A percentile compares a stretch with the other conserved stretches of the same genome.
These are phyloP conservation scores for Heterochromis multidens DNA, from an alignment of 2,113 vertebrate genomes.

Conservation along the genomic window DNA sequence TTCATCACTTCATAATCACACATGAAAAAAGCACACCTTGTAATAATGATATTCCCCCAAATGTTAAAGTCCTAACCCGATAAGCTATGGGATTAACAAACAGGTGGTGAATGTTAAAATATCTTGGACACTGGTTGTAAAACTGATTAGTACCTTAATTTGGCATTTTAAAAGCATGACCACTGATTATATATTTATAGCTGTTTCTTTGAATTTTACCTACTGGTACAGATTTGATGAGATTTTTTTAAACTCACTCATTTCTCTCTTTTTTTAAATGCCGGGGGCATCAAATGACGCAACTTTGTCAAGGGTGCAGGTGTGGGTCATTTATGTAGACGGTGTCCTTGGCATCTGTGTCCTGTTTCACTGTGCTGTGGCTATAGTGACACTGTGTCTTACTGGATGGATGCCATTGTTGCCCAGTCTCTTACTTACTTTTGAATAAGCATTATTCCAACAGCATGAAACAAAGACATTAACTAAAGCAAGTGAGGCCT, in stretches of 20 bases:
- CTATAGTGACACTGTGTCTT: neutral
- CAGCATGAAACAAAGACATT: too few relatives aligned
- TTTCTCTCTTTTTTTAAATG: neutral
- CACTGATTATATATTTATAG: neutral
- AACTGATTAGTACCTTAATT: neutral
- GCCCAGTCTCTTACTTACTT: too few relatives aligned
- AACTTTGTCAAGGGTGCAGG: neutral
- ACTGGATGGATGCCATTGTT: neutral
- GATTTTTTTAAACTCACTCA: neutral
- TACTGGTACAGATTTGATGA: neutral
- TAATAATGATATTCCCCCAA: slow-evolving; percentile 1
- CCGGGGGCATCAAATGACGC: neutral
- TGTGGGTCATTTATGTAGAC: neutral
- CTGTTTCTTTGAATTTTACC: neutral
- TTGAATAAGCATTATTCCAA: too few relatives aligned
- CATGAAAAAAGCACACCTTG: neutral
- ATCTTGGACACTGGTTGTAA: neutral
- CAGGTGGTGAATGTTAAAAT: neutral
- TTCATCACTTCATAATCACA: neutral
- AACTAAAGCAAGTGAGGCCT: neutral
- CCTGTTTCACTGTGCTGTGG: neutral
- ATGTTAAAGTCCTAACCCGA: neutral
- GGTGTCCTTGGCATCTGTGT: neutral
- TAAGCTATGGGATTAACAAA: neutral
- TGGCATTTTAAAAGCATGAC: too few relatives aligned